A percentile compares a stretch with the other conserved stretches of the same genome.
phyloP scores from a whole-genome alignment of 2,113 vertebrate genomes.

The Microtus ochrogaster region DNA sequence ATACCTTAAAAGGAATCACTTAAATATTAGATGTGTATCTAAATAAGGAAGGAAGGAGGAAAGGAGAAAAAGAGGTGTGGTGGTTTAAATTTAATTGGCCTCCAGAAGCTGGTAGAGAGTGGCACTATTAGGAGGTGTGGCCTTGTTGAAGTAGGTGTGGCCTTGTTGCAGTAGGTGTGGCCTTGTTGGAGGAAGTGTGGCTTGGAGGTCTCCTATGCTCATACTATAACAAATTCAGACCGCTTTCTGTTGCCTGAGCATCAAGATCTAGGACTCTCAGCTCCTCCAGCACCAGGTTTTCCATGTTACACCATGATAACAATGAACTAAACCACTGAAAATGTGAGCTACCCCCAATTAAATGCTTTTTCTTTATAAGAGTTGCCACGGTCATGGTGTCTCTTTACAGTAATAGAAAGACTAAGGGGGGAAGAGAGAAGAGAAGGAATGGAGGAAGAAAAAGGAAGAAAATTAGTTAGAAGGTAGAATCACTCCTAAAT shows the following conservation, averaged over 20 bases:
- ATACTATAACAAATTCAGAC: background rate
- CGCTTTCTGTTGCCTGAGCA: background rate
- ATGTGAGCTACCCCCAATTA: background rate
- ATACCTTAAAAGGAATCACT: background rate
- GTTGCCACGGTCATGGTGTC: background rate
- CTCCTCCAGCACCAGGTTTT: background rate
- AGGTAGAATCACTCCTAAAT: background rate
- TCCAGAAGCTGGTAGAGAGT: background rate
- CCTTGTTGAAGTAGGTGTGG: too few relatives aligned
- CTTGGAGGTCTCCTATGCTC: background rate
- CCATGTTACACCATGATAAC: background rate
- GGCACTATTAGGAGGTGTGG: background rate
- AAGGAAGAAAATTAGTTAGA: background rate
- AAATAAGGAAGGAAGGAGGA: background rate
- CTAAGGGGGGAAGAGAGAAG: too few relatives aligned
- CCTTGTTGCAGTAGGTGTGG: too few relatives aligned
- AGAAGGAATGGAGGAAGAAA: too few relatives aligned
- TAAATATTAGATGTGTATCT: slow-evolving; percentile 1
- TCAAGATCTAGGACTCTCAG: background rate
- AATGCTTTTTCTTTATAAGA: background rate
- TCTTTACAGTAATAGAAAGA: too few relatives aligned
- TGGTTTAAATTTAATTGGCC: background rate
- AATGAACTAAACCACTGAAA: background rate
- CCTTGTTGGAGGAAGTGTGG: background rate
- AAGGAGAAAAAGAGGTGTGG: background rate